Percentiles rank a stretch among this genome's conserved stretches.
Evolutionary conservation across 2,797 vertebrate species (phyloP).

Genomic region (Myotis myotis): DNA sequence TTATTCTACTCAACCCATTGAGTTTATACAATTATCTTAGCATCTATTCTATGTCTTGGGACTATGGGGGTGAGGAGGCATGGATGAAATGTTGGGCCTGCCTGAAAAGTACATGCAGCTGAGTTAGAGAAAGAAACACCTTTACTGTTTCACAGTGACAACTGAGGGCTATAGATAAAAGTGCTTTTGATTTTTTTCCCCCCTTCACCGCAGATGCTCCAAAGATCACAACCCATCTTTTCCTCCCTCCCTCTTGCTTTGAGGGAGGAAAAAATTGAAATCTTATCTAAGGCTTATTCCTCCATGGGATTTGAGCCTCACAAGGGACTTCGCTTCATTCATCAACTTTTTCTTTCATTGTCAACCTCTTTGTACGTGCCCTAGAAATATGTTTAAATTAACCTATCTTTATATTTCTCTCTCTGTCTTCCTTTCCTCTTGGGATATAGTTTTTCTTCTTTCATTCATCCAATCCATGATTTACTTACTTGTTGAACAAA

Average conservation of each 20-base stretch:
- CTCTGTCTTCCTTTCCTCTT: conserved; percentile 11
- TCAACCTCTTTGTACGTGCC: not conserved
- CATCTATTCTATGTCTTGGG: not conserved
- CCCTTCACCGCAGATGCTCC: not conserved
- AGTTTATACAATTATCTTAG: conserved; percentile 23
- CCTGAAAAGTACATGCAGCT: not conserved
- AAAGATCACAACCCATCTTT: not conserved
- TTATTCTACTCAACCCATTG: not conserved
- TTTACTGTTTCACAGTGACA: not conserved
- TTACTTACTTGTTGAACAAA: not conserved
- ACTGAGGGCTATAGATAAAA: not conserved
- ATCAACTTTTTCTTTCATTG: not conserved
- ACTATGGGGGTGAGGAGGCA: not conserved
- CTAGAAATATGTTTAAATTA: not conserved
- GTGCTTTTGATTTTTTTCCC: not conserved
- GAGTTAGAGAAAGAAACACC: not conserved
- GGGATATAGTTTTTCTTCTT: not conserved
- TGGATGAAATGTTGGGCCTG: not conserved
- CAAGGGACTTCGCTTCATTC: not conserved
- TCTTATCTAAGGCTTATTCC: not conserved
- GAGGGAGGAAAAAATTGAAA: not conserved
- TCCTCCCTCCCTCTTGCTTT: not conserved
- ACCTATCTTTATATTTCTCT: not conserved
- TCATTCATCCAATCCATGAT: not conserved
- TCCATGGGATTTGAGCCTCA: not conserved